Evolutionary conservation across 2,888 invertebrate genomes (phyloP).

Genomic region (Thymelicus sylvestris): DNA sequence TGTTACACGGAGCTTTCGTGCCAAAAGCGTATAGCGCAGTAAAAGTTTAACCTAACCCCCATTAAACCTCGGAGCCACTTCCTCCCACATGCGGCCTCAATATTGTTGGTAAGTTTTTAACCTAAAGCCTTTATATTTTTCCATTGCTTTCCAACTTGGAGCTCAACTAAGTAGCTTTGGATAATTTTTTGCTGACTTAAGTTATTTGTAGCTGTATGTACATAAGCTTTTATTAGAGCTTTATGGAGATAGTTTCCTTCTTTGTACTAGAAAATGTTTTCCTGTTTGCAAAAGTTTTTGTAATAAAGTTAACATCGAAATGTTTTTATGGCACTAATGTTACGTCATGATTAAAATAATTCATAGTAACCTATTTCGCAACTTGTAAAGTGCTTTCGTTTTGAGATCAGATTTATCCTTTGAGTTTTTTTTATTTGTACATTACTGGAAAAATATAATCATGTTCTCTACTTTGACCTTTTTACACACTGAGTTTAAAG

Average conservation of each 20-base stretch:
- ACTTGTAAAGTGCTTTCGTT: no score
- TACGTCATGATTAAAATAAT: no score
- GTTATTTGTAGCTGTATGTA: conserved; percentile 8
- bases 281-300: not conserved
- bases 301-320: no score
- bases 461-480: no score
- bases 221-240: not conserved
- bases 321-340: no score
- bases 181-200: conserved; percentile 8
- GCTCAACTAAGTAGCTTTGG: conserved; percentile 15
- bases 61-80: conserved; percentile 16
- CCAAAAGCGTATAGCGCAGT: not conserved
- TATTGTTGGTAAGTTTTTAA: conserved; percentile 16
- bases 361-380: no score
- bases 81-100: conserved; percentile 4
- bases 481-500: no score
- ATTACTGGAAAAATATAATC: no score
- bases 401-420: no score
- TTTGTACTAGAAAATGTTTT: not conserved
- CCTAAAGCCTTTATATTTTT: not conserved
- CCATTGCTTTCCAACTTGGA: conserved; percentile 11
- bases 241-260: not conserved
- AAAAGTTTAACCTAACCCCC: conserved; percentile 10
- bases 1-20: not conserved
- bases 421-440: no score